These are phyloP conservation scores for Megalops cyprinoides DNA, from an alignment of 2,797 vertebrate genomes.

Conservation along the genomic window DNA sequence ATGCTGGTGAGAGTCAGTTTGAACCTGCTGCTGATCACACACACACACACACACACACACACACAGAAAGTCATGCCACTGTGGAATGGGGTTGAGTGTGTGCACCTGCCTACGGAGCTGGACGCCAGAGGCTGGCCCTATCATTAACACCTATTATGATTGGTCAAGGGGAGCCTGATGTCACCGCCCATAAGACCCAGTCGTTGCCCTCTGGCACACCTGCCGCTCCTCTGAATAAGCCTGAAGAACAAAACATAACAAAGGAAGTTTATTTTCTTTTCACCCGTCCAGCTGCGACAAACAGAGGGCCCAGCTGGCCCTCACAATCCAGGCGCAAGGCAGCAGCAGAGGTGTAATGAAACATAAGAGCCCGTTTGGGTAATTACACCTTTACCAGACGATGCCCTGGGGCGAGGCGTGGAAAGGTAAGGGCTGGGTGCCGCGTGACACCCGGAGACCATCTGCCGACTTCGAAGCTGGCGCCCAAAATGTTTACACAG, in stretches of 20 bases:
- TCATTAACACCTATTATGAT: conserved; percentile 6
- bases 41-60: background rate
- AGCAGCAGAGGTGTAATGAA: background rate
- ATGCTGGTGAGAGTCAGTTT: background rate
- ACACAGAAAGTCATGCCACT: background rate
- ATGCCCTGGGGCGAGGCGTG: background rate
- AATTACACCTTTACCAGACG: background rate
- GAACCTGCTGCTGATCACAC: background rate
- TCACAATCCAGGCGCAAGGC: background rate
- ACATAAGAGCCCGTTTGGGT: background rate
- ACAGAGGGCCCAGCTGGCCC: conserved; percentile 1
- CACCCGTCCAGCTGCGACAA: background rate
- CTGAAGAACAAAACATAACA: conserved; percentile 3
- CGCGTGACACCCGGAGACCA: background rate
- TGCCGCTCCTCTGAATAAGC: background rate
- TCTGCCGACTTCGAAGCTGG: background rate
- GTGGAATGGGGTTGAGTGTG: background rate
- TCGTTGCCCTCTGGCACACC: background rate
- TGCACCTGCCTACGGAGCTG: background rate
- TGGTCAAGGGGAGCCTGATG: background rate
- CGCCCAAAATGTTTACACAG: background rate
- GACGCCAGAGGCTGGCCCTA: background rate
- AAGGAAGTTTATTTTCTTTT: conserved; percentile 11
- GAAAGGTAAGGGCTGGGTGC: conserved; percentile 1
- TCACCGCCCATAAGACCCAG: background rate